Base-by-base conservation (phyloP, 2,888 invertebrate genomes). In the Thumatha senex region DNA sequence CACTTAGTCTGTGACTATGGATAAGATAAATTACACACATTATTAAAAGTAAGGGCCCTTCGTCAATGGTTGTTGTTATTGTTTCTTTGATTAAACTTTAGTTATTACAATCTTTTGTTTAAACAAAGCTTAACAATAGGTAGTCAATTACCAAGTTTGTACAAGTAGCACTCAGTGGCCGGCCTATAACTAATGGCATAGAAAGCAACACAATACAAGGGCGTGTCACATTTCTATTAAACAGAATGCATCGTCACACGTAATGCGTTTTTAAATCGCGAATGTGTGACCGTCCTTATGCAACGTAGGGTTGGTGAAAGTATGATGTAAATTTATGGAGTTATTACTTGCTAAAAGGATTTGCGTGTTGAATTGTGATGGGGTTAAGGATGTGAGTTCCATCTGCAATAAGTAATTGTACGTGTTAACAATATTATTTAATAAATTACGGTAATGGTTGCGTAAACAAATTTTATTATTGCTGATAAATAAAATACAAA, bases 281-380 rank as follows among this genome's bases (percentile, higher is more conserved):
- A 51, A 40, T 59, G 49, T 57, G 62, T 40, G 43, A 54, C 52
- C 56, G 48, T 55, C 70, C 55, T 74, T 69, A 70, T 53, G 51
- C 58, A 64, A 70, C 39, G 9, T 51, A 74, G 74, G 74, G 74
- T 55, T 74, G 70, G 56, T 41, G 66, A 63, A 56, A 67, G 65
- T 56, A 44, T 41, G 3, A n/a, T 2, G 34, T 35, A 33, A 40
- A 33, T 34, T 39, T 36, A 29, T 39, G 41, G 15, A 48, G 14
- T 33, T 47, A 47, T 29, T 18, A 8, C 4, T 48, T 38, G 24
- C 36, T 42, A 24, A 46, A 34, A 18, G 29, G 29, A 0, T 12
- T 38, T 2, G 24, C n/a, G 46, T 38, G 14, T 4, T 47, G 47
- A 51, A 51, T 51, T n/a, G 1, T 36, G 44, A 49, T 15, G n/a